Percentiles rank a stretch among this genome's conserved stretches.
phyloP scores from a whole-genome alignment of 2,888 invertebrate genomes.

The Mythimna vitellina region DNA sequence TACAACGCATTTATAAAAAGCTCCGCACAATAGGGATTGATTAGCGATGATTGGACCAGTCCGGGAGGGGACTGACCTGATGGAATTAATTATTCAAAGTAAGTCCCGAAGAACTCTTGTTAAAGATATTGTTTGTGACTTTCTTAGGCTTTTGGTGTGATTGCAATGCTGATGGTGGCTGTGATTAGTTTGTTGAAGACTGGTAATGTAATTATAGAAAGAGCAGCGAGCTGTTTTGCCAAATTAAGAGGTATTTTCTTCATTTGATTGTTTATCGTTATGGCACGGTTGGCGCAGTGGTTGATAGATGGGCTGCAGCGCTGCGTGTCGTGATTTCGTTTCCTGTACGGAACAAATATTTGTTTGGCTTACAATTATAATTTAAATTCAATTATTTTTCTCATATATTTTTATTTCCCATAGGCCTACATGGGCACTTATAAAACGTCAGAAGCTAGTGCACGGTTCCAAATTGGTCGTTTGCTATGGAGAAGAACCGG shows the following conservation, averaged over 20 bases:
- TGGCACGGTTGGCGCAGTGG: too few species aligned
- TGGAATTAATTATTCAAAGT: slow-evolving; percentile 88
- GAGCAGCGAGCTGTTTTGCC: background rate
- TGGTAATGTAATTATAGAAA: slow-evolving; percentile 1
- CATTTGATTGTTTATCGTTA: background rate
- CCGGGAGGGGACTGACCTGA: slow-evolving; percentile 79
- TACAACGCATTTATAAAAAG: slow-evolving; percentile 73
- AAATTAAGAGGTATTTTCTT: background rate
- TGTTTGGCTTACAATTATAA: too few species aligned
- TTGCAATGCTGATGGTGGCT: slow-evolving; percentile 44
- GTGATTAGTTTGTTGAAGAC: slow-evolving; percentile 26
- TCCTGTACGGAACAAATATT: too few species aligned
- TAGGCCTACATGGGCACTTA: too few species aligned
- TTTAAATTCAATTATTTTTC: too few species aligned
- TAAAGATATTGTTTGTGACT: slow-evolving; percentile 77
- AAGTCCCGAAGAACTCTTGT: slow-evolving; percentile 79
- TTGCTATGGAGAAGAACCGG: too few species aligned
- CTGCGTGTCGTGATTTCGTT: too few species aligned
- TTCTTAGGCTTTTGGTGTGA: slow-evolving; percentile 44
- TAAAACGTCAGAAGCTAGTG: too few species aligned
- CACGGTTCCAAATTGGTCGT: too few species aligned
- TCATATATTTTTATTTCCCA: too few species aligned
- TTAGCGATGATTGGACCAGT: slow-evolving; percentile 80
- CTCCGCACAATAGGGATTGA: slow-evolving; percentile 84
- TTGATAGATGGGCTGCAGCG: too few species aligned